A percentile compares a stretch with the other conserved stretches of the same genome.
Evolutionary conservation across 2,797 vertebrate species (phyloP).

Genomic region (Melanotaenia trifasciata): DNA sequence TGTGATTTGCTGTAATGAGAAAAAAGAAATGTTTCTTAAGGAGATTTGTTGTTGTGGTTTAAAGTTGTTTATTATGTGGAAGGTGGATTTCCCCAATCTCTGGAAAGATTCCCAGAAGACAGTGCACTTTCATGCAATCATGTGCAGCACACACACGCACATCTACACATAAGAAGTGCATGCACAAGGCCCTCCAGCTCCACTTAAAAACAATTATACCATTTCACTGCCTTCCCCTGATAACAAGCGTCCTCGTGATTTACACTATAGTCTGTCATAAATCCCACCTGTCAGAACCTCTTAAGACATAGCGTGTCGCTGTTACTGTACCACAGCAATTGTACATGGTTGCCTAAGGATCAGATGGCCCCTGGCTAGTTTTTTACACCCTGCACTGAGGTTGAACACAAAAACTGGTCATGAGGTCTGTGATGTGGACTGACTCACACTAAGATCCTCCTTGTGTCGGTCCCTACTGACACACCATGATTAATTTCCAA

Average conservation of each 20-base stretch:
- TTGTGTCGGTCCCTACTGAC: constrained; percentile 2
- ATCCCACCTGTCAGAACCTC: constrained; percentile 60
- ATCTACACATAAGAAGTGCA: constrained; percentile 26
- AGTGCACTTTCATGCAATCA: constrained; percentile 57
- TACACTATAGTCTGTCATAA: constrained; percentile 54
- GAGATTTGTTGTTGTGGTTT: constrained; percentile 70
- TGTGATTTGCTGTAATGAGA: constrained; percentile 64
- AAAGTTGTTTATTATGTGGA: constrained; percentile 66
- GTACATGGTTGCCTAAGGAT: constrained; percentile 28
- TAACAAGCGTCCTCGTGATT: constrained; percentile 71
- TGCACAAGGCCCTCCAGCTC: constrained; percentile 42
- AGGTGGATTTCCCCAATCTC: constrained; percentile 70
- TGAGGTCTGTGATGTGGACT: constrained; percentile 39
- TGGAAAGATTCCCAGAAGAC: constrained; percentile 73
- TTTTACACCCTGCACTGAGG: constrained; percentile 13
- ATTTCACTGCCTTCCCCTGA: constrained; percentile 67
- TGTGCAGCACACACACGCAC: constrained; percentile 42
- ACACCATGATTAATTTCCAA: constrained; percentile 6
- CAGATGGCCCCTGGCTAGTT: constrained; percentile 52
- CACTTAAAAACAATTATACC: constrained; percentile 77
- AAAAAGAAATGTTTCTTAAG: constrained; percentile 47
- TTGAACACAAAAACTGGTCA: constrained; percentile 61
- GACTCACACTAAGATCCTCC: constrained; percentile 50
- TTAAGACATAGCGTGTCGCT: constrained; percentile 59
- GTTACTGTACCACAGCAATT: constrained; percentile 35